A percentile compares a stretch with the other conserved stretches of the same genome.
Evolutionary conservation across 2,888 invertebrate genomes (phyloP).

Genomic region (Lasius fuliginosus): DNA sequence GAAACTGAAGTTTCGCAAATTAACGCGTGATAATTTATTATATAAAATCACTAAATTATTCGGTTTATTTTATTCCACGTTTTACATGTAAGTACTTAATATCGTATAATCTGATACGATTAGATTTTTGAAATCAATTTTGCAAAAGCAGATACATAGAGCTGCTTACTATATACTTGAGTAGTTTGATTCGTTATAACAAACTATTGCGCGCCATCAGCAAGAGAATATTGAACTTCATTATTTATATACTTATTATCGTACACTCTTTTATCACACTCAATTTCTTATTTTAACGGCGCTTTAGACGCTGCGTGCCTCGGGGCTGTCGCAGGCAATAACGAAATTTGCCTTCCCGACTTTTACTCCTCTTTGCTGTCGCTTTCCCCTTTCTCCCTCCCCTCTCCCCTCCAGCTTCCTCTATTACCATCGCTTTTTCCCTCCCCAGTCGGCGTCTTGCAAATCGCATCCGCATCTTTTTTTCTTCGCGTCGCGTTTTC

Average conservation of each 20-base stretch:
- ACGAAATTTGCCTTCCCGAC: conserved; percentile 70
- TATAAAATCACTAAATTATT: not conserved
- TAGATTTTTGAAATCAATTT: not conserved
- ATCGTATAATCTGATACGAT: not conserved
- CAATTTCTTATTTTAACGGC: conserved; percentile 48
- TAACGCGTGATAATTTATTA: not conserved
- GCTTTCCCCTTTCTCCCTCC: conserved; percentile 21
- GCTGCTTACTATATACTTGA: not conserved
- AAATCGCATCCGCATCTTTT: conserved; percentile 64
- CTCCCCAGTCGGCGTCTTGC: conserved; percentile 60
- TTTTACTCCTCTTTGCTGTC: conserved; percentile 52
- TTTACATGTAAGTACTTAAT: not conserved
- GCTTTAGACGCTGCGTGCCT: conserved; percentile 61
- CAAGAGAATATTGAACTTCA: conserved; percentile 16
- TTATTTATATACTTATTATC: conserved; percentile 53
- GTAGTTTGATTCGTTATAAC: not conserved
- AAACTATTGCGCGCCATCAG: conserved; percentile 12
- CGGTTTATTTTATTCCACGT: not conserved
- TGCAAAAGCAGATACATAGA: not conserved
- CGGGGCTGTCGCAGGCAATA: conserved; percentile 65
- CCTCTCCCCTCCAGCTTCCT: conserved; percentile 27
- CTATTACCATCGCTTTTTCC: conserved; percentile 57
- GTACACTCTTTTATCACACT: conserved; percentile 40
- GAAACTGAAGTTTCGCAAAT: conserved; percentile 13
- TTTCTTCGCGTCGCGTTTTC: conserved; percentile 45